Evolutionary conservation across 1,140 invertebrate genomes (phyloP).

Genomic region (Drosophila santomea): DNA sequence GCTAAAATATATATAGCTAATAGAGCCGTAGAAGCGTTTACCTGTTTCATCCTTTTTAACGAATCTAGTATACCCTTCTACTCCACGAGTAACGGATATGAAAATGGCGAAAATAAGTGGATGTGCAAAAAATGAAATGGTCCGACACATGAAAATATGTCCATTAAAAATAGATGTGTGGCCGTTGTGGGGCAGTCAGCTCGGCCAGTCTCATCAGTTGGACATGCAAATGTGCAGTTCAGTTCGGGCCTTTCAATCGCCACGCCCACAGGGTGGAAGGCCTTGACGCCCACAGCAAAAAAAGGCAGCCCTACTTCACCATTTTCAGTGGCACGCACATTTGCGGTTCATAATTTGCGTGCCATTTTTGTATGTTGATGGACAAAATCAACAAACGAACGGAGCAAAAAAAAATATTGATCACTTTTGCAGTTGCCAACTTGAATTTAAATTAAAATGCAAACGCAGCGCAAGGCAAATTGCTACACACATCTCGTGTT

Average conservation of each 20-base stretch:
- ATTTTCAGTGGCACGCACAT: slow-evolving; percentile 62
- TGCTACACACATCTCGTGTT: slow-evolving; percentile 19
- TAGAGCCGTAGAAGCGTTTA: too few relatives aligned
- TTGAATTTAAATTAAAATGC: slow-evolving; percentile 82
- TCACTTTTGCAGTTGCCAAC: slow-evolving; percentile 59
- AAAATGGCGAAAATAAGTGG: slow-evolving; percentile 22
- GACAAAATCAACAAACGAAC: slow-evolving; percentile 75
- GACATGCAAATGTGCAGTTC: slow-evolving; percentile 44
- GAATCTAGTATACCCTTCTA: too few relatives aligned
- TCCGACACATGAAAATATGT: slow-evolving; percentile 63
- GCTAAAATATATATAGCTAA: too few relatives aligned
- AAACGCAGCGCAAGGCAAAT: slow-evolving; percentile 59
- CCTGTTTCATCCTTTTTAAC: too few relatives aligned
- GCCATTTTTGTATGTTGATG: slow-evolving; percentile 81
- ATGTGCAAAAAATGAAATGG: slow-evolving; percentile 19
- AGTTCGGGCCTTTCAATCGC: not conserved
- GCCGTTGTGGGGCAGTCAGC: slow-evolving; percentile 45
- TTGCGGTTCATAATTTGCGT: slow-evolving; percentile 81
- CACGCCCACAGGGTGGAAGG: slow-evolving; percentile 9
- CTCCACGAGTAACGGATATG: slow-evolving; percentile 12
- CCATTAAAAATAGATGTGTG: slow-evolving; percentile 78
- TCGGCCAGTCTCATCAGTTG: slow-evolving; percentile 34
- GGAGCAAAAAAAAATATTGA: slow-evolving; percentile 44
- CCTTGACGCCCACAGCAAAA: not conserved
- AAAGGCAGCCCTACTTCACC: not conserved